Evolutionary conservation across 2,797 vertebrate species (phyloP).

Genomic region (Sebastes iracundus): DNA sequence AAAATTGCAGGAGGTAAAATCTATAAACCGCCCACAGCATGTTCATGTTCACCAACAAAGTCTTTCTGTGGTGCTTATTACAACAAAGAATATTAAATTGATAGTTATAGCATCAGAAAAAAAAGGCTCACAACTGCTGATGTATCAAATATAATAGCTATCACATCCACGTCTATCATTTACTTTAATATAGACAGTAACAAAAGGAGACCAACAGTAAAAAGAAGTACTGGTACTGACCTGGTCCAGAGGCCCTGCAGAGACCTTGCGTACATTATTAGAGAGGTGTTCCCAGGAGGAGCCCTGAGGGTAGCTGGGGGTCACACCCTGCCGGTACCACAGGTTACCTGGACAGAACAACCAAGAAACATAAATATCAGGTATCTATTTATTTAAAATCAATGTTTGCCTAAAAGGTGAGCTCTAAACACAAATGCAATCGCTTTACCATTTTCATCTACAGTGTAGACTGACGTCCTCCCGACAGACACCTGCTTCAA

Average conservation of each 20-base stretch:
- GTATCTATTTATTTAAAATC: neutral
- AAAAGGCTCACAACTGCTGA: neutral
- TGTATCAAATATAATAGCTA: neutral
- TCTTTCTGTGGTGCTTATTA: neutral
- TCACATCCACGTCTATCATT: neutral
- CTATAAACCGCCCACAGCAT: neutral
- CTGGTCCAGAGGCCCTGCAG: conserved; percentile 95
- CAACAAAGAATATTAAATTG: neutral
- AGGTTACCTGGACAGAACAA: conserved; percentile 87
- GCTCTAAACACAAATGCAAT: neutral
- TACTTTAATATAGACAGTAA: neutral
- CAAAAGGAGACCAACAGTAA: neutral
- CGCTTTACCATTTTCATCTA: conserved; percentile 91
- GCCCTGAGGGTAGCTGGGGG: conserved; percentile 95
- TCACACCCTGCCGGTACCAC: conserved; percentile 93
- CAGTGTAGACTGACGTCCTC: conserved; percentile 88
- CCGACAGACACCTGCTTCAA: conserved; percentile 95
- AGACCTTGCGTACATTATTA: conserved; percentile 95
- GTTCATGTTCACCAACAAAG: neutral
- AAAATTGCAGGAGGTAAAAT: neutral
- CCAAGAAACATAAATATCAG: neutral
- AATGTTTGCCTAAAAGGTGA: neutral
- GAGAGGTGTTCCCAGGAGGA: conserved; percentile 95
- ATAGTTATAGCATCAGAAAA: neutral
- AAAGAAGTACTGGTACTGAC: conserved; percentile 68